Evolutionary conservation across 2,797 vertebrate genomes (phyloP), one percentile per base, ranked within the genome.

Genomic region (Acridotheres tristis): DNA sequence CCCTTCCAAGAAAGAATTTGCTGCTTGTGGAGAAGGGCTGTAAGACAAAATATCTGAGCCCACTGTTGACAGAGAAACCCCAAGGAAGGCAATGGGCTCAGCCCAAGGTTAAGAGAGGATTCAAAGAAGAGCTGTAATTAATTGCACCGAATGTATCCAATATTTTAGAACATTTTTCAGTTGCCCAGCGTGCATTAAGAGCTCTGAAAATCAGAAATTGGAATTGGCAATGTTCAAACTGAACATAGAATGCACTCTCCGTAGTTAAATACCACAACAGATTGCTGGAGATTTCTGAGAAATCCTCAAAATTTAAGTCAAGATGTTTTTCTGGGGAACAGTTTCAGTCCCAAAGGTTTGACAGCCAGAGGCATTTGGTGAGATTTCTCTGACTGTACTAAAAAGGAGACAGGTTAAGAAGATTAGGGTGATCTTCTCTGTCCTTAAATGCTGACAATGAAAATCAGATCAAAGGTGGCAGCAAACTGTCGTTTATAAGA

Each of bases 1-100:
- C 26, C 61, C 27, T 43, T 94, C 50, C 27, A 76, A 63, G 38
- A 73, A 61, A 62, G 19, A 8, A 51, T 79, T 84, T 81, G 26
- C 16, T 36, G 42, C 7, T 18, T 65, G 26, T 74, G 40, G n/a
- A 58, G n/a, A 62, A 63, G 36, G 43, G 51, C 19, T 66, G 30
- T n/a, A 20, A n/a, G 21, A 34, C 1, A 1, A 7, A 7, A 8
- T 0, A 1, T 30, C n/a, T 68, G 50, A 89, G 85, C 40, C 9
- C 23, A 12, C 3, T 48, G 13, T 16, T 55, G 69, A 20, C 19
- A 80, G 53, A 69, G 63, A 57, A 45, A 34, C 34, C 12, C 11
- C 34, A n/a, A 85, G 62, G 30, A 25, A 7, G 9, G 11, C 32
- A 42, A 7, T 20, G 27, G 43, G 5, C n/a, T 68, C 32, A 42